Percentiles rank a stretch among this genome's conserved stretches.
Conservation (phyloP, 2,888 invertebrate species). For the Drosophila robusta region DNA sequence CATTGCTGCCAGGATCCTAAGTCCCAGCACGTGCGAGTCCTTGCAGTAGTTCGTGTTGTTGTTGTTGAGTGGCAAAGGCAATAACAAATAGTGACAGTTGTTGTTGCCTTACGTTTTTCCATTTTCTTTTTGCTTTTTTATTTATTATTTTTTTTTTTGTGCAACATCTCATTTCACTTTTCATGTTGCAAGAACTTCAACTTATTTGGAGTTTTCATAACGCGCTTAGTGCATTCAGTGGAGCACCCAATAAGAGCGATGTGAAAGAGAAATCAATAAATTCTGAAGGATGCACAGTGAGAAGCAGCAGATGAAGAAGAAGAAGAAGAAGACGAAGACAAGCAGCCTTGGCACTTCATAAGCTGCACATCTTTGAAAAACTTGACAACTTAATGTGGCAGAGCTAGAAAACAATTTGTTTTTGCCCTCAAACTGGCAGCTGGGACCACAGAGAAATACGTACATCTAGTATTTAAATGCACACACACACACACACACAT, state of each 20-base stretch:
- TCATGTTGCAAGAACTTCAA: slow-evolving; percentile 18
- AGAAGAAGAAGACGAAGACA: background rate
- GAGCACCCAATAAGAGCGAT: slow-evolving; percentile 1
- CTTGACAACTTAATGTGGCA: slow-evolving; percentile 73
- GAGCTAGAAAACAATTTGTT: slow-evolving; percentile 67
- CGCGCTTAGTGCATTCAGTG: slow-evolving; percentile 22
- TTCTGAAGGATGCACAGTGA: slow-evolving; percentile 3
- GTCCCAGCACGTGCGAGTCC: slow-evolving; percentile 65
- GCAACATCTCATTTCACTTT: slow-evolving; percentile 56
- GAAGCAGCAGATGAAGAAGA: slow-evolving; percentile 5
- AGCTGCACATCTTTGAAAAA: slow-evolving; percentile 22
- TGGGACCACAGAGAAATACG: slow-evolving; percentile 38
- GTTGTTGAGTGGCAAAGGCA: slow-evolving; percentile 52
- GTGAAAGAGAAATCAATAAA: slow-evolving; percentile 22
- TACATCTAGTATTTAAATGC: background rate
- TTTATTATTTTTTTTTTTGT: slow-evolving; percentile 16
- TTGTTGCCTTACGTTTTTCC: slow-evolving; percentile 18
- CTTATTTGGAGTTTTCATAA: slow-evolving; percentile 37
- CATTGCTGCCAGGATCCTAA: slow-evolving; percentile 49
- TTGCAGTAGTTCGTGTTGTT: slow-evolving; percentile 24
- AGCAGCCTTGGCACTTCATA: slow-evolving; percentile 26
- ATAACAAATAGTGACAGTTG: slow-evolving; percentile 63
- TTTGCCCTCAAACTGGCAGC: slow-evolving; percentile 53
- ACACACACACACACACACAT: background rate
- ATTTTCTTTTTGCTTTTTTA: slow-evolving; percentile 10